A percentile compares a stretch with the other conserved stretches of the same genome.
phyloP scores from a whole-genome alignment of 2,888 invertebrate genomes.

The Drosophila nr. perissopoda region DNA sequence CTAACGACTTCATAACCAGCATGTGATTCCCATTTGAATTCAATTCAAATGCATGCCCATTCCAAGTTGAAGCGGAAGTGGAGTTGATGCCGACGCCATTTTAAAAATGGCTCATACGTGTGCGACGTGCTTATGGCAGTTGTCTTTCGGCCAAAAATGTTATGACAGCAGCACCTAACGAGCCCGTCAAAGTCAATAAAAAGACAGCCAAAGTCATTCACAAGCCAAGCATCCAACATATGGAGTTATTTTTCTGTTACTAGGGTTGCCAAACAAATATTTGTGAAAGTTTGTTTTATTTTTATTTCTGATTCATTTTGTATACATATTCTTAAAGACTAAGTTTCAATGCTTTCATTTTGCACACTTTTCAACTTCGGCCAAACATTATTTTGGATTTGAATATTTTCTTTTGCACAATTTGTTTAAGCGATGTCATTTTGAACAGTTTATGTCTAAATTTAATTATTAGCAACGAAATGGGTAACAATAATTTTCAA shows the following conservation, averaged over 20 bases:
- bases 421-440: too few species aligned
- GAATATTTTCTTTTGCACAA: too few species aligned
- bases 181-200: conserved; percentile 53
- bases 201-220: conserved; percentile 18
- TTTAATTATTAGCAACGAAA: background rate
- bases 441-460: background rate
- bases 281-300: background rate
- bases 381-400: background rate
- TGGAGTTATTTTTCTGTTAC: background rate
- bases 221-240: conserved; percentile 26
- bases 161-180: conserved; percentile 49
- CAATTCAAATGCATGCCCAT: conserved; percentile 59
- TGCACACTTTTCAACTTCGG: background rate
- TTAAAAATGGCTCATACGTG: conserved; percentile 74
- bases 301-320: background rate
- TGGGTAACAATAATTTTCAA: background rate
- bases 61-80: conserved; percentile 56
- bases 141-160: conserved; percentile 52
- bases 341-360: background rate
- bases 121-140: conserved; percentile 75
- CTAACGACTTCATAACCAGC: conserved; percentile 76
- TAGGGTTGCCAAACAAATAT: background rate
- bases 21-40: conserved; percentile 58
- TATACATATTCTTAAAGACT: background rate
- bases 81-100: conserved; percentile 66